A percentile compares a stretch with the other conserved stretches of the same genome.
These are phyloP conservation scores for Bombus sylvicola DNA, from an alignment of 1,140 invertebrate genomes.

Conservation along the genomic window DNA sequence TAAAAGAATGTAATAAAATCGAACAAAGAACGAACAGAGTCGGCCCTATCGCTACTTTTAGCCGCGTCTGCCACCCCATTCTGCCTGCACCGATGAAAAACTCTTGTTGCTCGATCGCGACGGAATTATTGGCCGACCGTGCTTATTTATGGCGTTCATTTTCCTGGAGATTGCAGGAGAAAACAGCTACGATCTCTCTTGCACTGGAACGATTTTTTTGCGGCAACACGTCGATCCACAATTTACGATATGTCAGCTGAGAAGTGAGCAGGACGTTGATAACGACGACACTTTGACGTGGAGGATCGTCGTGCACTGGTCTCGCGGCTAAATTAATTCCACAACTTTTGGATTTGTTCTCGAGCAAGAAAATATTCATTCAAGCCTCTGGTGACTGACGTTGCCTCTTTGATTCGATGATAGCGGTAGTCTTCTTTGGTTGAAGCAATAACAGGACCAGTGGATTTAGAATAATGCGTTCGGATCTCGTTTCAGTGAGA, in stretches of 20 bases:
- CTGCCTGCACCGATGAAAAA: slow-evolving; percentile 72
- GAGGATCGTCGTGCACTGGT: slow-evolving; percentile 33
- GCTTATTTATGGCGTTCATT: slow-evolving; percentile 82
- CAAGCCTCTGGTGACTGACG: background rate
- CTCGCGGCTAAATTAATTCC: slow-evolving; percentile 54
- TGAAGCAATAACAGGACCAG: background rate
- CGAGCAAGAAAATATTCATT: background rate
- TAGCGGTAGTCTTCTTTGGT: background rate
- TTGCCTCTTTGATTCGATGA: background rate
- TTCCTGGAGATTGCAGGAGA: slow-evolving; percentile 73
- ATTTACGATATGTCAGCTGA: slow-evolving; percentile 65
- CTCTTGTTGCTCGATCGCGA: slow-evolving; percentile 76
- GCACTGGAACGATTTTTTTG: slow-evolving; percentile 42
- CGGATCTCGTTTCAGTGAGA: too few relatives aligned
- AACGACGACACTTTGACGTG: slow-evolving; percentile 68
- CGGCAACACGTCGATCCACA: slow-evolving; percentile 57
- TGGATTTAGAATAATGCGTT: too few relatives aligned
- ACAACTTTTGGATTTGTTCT: slow-evolving; percentile 11
- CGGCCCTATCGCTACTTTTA: slow-evolving; percentile 34
- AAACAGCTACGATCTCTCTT: slow-evolving; percentile 37
- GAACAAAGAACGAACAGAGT: background rate
- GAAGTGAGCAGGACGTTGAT: slow-evolving; percentile 67
- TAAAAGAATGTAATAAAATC: background rate
- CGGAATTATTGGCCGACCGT: slow-evolving; percentile 79
- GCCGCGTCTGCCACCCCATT: slow-evolving; percentile 27